Percentiles rank a stretch among this genome's conserved stretches.
phyloP scores from a whole-genome alignment of 2,797 vertebrate genomes.

The Rhinichthys osculus region DNA sequence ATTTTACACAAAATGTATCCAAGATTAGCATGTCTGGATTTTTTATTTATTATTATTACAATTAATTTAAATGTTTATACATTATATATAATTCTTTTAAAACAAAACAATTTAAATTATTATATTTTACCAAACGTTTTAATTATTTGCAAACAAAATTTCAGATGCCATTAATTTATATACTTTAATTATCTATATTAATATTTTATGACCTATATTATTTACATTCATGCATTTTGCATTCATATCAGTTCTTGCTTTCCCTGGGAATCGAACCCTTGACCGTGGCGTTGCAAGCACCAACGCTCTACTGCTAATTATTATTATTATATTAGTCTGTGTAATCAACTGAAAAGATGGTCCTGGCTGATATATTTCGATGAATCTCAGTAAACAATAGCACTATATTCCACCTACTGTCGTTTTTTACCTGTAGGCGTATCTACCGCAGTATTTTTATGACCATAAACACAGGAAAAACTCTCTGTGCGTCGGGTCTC shows the following conservation, averaged over 20 bases:
- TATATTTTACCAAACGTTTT: background rate
- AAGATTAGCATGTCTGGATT: background rate
- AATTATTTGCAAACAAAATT: background rate
- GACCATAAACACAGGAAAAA: constrained; percentile 1
- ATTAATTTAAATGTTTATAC: background rate
- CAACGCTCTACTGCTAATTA: too few species aligned
- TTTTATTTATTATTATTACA: background rate
- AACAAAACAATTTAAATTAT: background rate
- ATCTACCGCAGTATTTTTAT: constrained; percentile 10
- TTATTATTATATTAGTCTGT: background rate
- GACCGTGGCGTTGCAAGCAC: too few species aligned
- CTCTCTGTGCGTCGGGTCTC: background rate
- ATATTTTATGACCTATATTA: too few species aligned
- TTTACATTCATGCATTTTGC: too few species aligned
- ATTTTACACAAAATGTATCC: background rate
- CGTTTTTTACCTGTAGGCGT: background rate
- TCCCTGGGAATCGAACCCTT: too few species aligned
- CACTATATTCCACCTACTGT: background rate
- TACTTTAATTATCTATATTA: too few species aligned
- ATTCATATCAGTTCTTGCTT: too few species aligned
- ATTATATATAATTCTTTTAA: too few species aligned
- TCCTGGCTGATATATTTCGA: background rate
- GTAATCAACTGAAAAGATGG: background rate
- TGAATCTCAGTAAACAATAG: background rate
- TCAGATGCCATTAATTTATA: too few species aligned